These are phyloP conservation scores for Ctenosaura bakeri DNA, from an alignment of 2,797 vertebrate species.

Conservation along the genomic window DNA sequence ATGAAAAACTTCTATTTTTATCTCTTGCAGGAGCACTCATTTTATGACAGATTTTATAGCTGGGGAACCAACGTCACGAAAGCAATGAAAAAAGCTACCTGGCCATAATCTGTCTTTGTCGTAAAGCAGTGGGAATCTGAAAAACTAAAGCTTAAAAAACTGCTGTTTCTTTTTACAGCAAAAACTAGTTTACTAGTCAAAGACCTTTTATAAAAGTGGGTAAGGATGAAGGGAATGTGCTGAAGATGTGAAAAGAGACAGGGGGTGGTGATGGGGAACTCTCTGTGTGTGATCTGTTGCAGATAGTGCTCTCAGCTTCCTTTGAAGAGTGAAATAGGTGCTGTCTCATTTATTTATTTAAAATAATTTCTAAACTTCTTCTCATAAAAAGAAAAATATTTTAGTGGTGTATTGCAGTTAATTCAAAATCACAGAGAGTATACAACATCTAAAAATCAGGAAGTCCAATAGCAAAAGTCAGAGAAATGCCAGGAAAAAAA, in stretches of 20 bases:
- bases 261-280: background rate
- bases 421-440: too few species aligned
- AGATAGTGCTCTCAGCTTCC: background rate
- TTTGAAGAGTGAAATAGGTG: background rate
- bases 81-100: constrained; percentile 17
- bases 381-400: background rate
- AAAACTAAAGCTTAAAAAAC: constrained; percentile 13
- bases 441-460: too few species aligned
- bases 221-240: background rate
- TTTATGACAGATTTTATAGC: constrained; percentile 39
- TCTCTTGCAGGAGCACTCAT: constrained; percentile 28
- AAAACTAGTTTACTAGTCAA: constrained; percentile 12
- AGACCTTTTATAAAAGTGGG: background rate
- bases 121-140: constrained; percentile 22
- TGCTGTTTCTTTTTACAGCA: background rate
- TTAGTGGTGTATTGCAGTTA: background rate
- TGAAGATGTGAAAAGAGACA: background rate
- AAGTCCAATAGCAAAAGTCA: too few species aligned
- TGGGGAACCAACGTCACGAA: constrained; percentile 18
- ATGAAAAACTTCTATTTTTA: constrained; percentile 39
- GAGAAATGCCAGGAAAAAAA: too few species aligned
- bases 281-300: background rate
- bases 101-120: constrained; percentile 15
- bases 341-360: background rate
- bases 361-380: background rate